Percentiles rank a stretch among this genome's conserved stretches.
phyloP scores from a whole-genome alignment of 2,797 vertebrate species.

The Rhyacichthys aspro region DNA sequence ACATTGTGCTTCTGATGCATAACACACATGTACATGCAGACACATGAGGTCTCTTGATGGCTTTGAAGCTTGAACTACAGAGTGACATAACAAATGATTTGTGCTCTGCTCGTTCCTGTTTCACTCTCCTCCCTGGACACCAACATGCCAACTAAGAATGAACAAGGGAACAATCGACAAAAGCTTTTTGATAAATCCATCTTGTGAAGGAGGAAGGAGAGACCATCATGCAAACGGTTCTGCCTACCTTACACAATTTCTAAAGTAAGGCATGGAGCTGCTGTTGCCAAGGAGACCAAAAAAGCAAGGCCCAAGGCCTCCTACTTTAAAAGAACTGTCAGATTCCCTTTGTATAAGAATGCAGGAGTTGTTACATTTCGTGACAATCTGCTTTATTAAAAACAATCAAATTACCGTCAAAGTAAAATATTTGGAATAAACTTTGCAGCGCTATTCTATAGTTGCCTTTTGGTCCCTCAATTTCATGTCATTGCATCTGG shows the following conservation, averaged over 20 bases:
- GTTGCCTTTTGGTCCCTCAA: constrained; percentile 68
- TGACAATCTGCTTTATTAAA: constrained; percentile 81
- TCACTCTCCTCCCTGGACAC: constrained; percentile 56
- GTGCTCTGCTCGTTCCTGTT: constrained; percentile 45
- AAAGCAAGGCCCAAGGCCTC: constrained; percentile 37
- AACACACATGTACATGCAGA: too few species aligned
- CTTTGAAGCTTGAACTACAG: constrained; percentile 59
- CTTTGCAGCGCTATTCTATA: constrained; percentile 70
- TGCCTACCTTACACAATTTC: constrained; percentile 25
- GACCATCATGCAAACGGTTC: constrained; percentile 44
- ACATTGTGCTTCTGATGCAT: not conserved
- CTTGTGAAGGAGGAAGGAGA: constrained; percentile 53
- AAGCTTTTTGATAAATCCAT: constrained; percentile 38
- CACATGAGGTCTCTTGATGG: constrained; percentile 35
- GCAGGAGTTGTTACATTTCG: constrained; percentile 71
- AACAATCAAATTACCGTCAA: constrained; percentile 43
- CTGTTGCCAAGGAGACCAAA: constrained; percentile 79
- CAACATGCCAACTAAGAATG: constrained; percentile 27
- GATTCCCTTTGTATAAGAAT: constrained; percentile 58
- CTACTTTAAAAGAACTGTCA: constrained; percentile 54
- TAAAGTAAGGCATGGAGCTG: constrained; percentile 51
- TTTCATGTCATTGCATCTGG: constrained; percentile 52
- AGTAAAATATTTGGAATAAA: constrained; percentile 40
- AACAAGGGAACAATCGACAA: constrained; percentile 28
- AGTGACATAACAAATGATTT: constrained; percentile 41